Base-by-base conservation (phyloP, 1,140 invertebrate genomes). In the Caerostris darwini region DNA sequence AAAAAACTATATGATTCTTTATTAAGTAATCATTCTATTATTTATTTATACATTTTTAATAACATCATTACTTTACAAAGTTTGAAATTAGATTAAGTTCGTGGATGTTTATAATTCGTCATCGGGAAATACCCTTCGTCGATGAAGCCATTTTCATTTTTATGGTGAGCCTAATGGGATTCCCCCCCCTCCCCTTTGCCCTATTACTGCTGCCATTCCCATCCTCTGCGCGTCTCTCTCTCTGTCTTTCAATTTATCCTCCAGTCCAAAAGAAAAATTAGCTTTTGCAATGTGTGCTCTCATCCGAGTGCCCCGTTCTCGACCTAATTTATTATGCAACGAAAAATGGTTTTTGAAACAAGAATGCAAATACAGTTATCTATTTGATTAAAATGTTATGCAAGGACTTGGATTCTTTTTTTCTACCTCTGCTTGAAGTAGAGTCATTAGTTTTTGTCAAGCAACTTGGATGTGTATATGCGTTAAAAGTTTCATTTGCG, bases 301-400 rank as follows among this genome's bases (percentile, higher is more conserved):
- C n/a, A 71, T 71, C 67, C 8, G n/a, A n/a, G 19, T 4, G 19
- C 69, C 19, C 50, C 69, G 34, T 69, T 34, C 69, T 50, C 69
- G 3, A 1, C 69, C 69, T 71, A 3, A 71, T 71, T 71, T 71
- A 71, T 71, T 71, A 71, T 71, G 69, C 69, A 71, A 50, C 69
- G 69, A 71, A 71, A 71, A 71, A 71, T 50, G 69, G 69, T 71
- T 71, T 19, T 71, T 71, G 34, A 17, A 71, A 50, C 6, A 34
- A 71, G 19, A 71, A 71, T 71, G 69, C 69, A 71, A 50, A 71
- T 19, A n/a, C n/a, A 50, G 69, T 71, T 71, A 71, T 71, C 69
- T 71, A 50, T 71, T 71, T 71, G 69, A 71, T 71, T 71, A 71
- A 71, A 71, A 71, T 34, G 19, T 50, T 34, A n/a, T 34, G 67